Conservation (phyloP, 2,797 vertebrate genomes). For the Coendou prehensilis region DNA sequence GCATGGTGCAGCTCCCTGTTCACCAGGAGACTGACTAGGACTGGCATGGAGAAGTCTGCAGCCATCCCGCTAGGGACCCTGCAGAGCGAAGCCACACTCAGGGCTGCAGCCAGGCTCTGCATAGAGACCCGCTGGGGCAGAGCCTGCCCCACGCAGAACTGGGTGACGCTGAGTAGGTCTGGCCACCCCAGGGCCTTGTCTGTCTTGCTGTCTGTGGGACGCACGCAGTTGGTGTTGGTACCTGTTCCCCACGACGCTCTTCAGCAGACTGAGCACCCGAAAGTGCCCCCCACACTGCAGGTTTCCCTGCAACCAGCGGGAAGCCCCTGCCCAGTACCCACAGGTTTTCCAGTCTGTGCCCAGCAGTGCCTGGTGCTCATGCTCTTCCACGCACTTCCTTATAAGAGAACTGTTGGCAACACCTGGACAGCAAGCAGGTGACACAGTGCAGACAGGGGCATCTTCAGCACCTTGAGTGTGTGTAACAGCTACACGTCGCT, state of each 20-base stretch:
- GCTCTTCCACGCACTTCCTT: not conserved
- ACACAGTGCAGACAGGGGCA: too few species aligned
- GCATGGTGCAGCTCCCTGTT: accelerated
- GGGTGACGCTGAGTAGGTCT: accelerated
- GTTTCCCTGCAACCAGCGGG: not conserved
- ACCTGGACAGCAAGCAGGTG: too few species aligned
- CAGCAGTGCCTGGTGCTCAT: not conserved
- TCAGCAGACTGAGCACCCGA: not conserved
- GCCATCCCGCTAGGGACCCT: accelerated
- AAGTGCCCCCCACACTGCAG: not conserved
- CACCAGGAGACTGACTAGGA: accelerated
- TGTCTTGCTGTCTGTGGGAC: too few species aligned
- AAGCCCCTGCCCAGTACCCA: not conserved
- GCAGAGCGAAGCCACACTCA: accelerated
- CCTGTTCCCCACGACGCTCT: not conserved
- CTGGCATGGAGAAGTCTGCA: too few species aligned
- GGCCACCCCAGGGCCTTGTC: not conserved
- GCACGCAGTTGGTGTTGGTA: too few species aligned
- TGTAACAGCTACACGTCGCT: too few species aligned
- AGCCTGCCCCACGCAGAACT: not conserved
- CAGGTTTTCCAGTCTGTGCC: not conserved
- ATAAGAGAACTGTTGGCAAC: not conserved
- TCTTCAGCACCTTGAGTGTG: not conserved
- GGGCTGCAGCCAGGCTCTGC: not conserved
- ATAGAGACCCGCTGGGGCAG: too few species aligned